Base-by-base conservation (phyloP, 2,113 vertebrate species). In the Leptobrachium leishanense region DNA sequence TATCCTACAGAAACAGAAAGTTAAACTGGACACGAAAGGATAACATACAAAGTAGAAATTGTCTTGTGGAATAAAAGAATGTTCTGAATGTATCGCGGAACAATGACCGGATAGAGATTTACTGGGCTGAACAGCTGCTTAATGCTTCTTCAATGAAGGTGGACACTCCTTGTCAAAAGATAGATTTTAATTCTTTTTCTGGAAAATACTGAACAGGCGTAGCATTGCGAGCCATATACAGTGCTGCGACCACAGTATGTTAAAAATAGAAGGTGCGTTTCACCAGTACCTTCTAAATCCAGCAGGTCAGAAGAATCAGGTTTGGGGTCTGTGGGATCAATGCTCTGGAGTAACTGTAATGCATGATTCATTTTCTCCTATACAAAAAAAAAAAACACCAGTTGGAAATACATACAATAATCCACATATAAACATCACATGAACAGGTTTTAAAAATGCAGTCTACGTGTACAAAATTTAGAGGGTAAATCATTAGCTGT, bases 341-440 rank as follows among this genome's bases (percentile, higher is more conserved):
- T 95, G 72, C 95, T 98, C 90, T 95, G 97, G 13, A 99, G 94
- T 6, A 96, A 86, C 44, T 94, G 93, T 83, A 98, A 86, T 0
- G 95, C 89, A 86, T 91, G 92, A 90, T 99, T 95, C 98, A 99
- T 99, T 85, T 97, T 98, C 7, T 88, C 92, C 98, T 99, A 65
- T 7, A 43, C 39, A 59, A 63, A 15, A 8, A 59, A 31, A 31
- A 31, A 31, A 31, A 31, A 31, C 0, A 31, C 0, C 20, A 31
- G 20, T 31, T 31, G 20, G 20, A 31, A 31, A 31, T 31, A 31
- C 20, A 31, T 31, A 31, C 20, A 31, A 31, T 31, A 31, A 31
- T 31, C 20, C 20, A 31, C 20, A 31, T 31, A 31, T 31, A 31
- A 31, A 31, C 20, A 31, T 31, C 20, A 31, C 20, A 31, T 31